Conservation (phyloP, 2,113 vertebrate genomes). For the Orcinus orca region DNA sequence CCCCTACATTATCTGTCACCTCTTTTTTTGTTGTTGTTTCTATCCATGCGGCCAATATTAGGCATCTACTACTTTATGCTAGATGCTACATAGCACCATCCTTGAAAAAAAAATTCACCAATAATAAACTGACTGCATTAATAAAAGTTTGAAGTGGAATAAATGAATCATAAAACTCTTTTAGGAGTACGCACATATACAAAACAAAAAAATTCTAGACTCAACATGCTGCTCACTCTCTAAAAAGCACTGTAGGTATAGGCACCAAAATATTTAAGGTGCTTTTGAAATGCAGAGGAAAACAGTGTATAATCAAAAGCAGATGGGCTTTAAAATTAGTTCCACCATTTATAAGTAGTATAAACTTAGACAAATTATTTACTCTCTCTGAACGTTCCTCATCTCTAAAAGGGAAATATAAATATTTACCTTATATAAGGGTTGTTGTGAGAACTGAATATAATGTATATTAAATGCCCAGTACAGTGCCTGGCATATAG, state of each 20-base stretch:
- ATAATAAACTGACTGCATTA: not conserved
- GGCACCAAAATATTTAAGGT: not conserved
- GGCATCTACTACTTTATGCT: not conserved
- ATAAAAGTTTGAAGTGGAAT: not conserved
- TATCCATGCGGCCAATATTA: not conserved
- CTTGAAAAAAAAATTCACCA: slow-evolving; percentile 4
- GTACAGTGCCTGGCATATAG: not conserved
- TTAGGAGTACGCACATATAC: not conserved
- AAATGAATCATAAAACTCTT: not conserved
- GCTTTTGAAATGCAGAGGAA: not conserved
- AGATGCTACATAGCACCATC: not conserved
- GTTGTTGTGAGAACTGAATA: not conserved
- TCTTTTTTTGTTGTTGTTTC: not conserved
- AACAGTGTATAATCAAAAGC: not conserved
- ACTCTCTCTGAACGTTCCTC: not conserved
- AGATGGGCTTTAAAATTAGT: not conserved
- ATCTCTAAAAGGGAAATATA: not conserved
- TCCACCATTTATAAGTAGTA: not conserved
- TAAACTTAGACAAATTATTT: not conserved
- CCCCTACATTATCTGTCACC: slow-evolving; percentile 35
- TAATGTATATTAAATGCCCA: not conserved
- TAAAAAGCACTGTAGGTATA: not conserved
- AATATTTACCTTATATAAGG: not conserved
- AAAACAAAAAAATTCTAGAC: not conserved
- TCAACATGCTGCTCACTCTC: not conserved